Conservation (phyloP, 2,113 vertebrate genomes). For the Ammodytes marinus region DNA sequence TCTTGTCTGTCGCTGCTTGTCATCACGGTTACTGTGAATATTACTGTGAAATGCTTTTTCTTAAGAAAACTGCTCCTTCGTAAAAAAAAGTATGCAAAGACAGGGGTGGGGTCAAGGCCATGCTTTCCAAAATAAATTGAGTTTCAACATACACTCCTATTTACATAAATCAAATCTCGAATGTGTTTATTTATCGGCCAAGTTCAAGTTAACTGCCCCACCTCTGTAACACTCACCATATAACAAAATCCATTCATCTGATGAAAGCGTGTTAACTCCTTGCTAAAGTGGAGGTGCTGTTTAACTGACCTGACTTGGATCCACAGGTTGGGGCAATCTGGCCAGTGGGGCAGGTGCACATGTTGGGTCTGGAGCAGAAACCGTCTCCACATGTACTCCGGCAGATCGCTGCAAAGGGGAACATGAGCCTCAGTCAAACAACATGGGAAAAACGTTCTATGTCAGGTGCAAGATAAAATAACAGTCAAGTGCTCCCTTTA, state of each 20-base stretch:
- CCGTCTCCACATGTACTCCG: constrained; percentile 98
- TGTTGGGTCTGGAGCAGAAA: constrained; percentile 99
- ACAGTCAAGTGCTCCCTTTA: background rate
- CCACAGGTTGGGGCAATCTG: constrained; percentile 96
- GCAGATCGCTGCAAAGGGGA: constrained; percentile 91
- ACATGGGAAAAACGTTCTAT: constrained; percentile 14
- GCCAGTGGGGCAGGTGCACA: constrained; percentile 97
- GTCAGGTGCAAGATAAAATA: constrained; percentile 35
- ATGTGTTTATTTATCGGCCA: constrained; percentile 39
- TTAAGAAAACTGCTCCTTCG: constrained; percentile 39
- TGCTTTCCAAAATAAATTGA: constrained; percentile 21
- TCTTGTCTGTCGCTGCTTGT: constrained; percentile 36
- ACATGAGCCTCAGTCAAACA: constrained; percentile 55
- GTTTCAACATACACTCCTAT: constrained; percentile 35
- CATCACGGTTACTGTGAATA: constrained; percentile 26
- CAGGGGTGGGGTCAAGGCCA: constrained; percentile 16
- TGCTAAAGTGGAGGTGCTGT: constrained; percentile 26
- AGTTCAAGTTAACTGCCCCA: constrained; percentile 6
- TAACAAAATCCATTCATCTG: constrained; percentile 11
- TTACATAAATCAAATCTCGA: constrained; percentile 46
- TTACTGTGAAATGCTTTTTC: constrained; percentile 39
- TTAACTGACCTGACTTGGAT: constrained; percentile 92
- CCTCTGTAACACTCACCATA: constrained; percentile 4
- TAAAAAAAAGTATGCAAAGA: constrained; percentile 18
- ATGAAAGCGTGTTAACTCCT: constrained; percentile 3